phyloP scores from a whole-genome alignment of 2,888 invertebrate genomes.

The Salpingus planirostris region DNA sequence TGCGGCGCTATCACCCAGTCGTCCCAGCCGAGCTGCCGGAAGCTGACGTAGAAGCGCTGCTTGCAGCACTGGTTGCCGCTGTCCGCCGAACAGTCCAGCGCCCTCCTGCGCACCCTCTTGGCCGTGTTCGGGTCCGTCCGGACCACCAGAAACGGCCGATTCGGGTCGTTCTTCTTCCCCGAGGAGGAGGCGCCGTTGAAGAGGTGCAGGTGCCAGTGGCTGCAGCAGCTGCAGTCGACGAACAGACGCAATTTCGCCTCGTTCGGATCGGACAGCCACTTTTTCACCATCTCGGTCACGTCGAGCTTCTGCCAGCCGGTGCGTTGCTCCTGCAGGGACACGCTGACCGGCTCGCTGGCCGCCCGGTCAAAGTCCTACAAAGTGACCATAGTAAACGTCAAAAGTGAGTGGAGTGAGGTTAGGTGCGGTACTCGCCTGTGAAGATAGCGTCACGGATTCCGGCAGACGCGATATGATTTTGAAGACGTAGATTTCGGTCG shows the following conservation, averaged over 20 bases:
- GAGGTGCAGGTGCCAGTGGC: slow-evolving; percentile 64
- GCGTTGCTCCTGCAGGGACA: slow-evolving; percentile 46
- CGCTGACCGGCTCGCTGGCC: slow-evolving; percentile 45
- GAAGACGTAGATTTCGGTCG: slow-evolving; percentile 38
- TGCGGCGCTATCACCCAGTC: slow-evolving; percentile 72
- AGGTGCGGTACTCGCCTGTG: no score
- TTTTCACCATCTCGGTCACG: slow-evolving; percentile 66
- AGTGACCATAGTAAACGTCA: no score
- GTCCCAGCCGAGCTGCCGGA: slow-evolving; percentile 87
- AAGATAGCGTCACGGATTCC: slow-evolving; percentile 54
- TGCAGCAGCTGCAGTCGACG: slow-evolving; percentile 80
- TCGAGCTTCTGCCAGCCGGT: slow-evolving; percentile 84
- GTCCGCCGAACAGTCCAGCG: slow-evolving; percentile 72
- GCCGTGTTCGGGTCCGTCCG: slow-evolving; percentile 64
- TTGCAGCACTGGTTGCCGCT: slow-evolving; percentile 73
- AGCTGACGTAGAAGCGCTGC: slow-evolving; percentile 85
- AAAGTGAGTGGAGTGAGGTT: no score
- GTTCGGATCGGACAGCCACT: slow-evolving; percentile 53
- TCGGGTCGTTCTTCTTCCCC: slow-evolving; percentile 46
- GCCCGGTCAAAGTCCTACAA: slow-evolving; percentile 51
- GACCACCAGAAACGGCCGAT: slow-evolving; percentile 76
- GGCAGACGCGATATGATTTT: slow-evolving; percentile 41
- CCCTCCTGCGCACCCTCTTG: slow-evolving; percentile 66
- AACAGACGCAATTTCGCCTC: slow-evolving; percentile 61
- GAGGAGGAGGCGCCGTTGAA: slow-evolving; percentile 30